These are phyloP conservation scores for Spinus olivaceus DNA, from an alignment of 2,797 vertebrate species.

Conservation along the genomic window DNA sequence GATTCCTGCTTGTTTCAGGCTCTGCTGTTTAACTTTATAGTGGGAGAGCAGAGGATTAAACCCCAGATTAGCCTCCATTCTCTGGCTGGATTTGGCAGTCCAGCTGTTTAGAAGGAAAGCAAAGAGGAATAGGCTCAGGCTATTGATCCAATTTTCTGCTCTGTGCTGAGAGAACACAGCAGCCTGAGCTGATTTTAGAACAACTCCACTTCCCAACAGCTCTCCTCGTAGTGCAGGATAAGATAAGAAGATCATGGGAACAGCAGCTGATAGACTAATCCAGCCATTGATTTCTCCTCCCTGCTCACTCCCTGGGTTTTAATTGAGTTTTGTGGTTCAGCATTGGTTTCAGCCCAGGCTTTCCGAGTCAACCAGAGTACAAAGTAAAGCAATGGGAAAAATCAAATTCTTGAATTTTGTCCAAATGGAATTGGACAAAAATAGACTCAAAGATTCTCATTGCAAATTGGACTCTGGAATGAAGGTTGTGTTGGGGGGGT, in stretches of 20 bases:
- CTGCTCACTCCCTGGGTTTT: conserved; percentile 63
- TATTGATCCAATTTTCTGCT: conserved; percentile 11
- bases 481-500: conserved; percentile 57
- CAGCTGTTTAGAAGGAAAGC: conserved; percentile 22
- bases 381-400: conserved; percentile 76
- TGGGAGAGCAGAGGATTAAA: not conserved
- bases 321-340: conserved; percentile 72
- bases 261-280: conserved; percentile 51
- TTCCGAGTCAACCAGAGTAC: conserved; percentile 71
- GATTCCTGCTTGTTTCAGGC: not conserved
- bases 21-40: not conserved
- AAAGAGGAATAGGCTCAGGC: not conserved
- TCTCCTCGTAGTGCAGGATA: not conserved
- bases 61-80: not conserved
- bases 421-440: conserved; percentile 81
- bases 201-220: not conserved
- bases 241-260: not conserved
- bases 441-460: conserved; percentile 82
- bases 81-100: not conserved
- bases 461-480: conserved; percentile 81
- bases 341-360: conserved; percentile 66
- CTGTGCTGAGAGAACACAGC: not conserved
- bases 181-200: not conserved
- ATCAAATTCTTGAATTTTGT: conserved; percentile 83
- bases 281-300: conserved; percentile 52